These are phyloP conservation scores for Drosophila takahashii DNA, from an alignment of 1,140 invertebrate species.

Conservation along the genomic window DNA sequence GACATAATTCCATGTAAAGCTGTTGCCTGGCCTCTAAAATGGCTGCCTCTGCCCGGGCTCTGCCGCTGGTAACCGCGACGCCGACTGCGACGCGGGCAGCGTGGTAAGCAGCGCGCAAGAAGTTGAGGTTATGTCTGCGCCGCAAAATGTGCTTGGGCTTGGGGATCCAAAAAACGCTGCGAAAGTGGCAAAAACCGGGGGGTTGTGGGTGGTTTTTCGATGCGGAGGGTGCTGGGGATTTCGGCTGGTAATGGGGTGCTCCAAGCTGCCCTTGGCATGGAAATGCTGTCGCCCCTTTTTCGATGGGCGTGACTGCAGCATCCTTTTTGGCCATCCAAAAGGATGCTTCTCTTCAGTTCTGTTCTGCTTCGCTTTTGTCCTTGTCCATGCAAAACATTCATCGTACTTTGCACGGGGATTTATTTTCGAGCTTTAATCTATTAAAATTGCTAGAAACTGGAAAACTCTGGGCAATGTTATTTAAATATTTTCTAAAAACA, in stretches of 20 bases:
- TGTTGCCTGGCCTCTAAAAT: slow-evolving; percentile 81
- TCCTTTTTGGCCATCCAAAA: slow-evolving; percentile 32
- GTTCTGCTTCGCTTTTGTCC: slow-evolving; percentile 25
- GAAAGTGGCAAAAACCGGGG: slow-evolving; percentile 1
- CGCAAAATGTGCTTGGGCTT: slow-evolving; percentile 75
- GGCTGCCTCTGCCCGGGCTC: slow-evolving; percentile 51
- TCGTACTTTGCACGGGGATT: not conserved
- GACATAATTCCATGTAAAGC: slow-evolving; percentile 75
- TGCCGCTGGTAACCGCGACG: slow-evolving; percentile 57
- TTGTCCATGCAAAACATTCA: slow-evolving; percentile 28
- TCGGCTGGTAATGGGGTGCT: not conserved
- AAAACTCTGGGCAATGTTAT: not conserved
- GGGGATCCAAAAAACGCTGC: slow-evolving; percentile 42
- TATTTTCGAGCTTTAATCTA: not conserved
- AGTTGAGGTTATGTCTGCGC: slow-evolving; percentile 82
- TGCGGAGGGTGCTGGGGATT: no score
- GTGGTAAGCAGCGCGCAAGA: slow-evolving; percentile 82
- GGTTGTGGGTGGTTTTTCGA: not conserved
- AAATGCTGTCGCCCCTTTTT: slow-evolving; percentile 36
- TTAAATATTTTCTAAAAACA: not conserved
- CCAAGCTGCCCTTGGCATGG: slow-evolving; percentile 52
- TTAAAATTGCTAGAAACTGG: not conserved
- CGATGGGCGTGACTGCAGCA: slow-evolving; percentile 59
- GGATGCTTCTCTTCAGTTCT: slow-evolving; percentile 11
- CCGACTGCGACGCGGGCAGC: slow-evolving; percentile 56